Percentiles rank a stretch among this genome's conserved stretches.
These are phyloP conservation scores for Erpornis zantholeuca DNA, from an alignment of 2,113 vertebrate species.

Conservation along the genomic window DNA sequence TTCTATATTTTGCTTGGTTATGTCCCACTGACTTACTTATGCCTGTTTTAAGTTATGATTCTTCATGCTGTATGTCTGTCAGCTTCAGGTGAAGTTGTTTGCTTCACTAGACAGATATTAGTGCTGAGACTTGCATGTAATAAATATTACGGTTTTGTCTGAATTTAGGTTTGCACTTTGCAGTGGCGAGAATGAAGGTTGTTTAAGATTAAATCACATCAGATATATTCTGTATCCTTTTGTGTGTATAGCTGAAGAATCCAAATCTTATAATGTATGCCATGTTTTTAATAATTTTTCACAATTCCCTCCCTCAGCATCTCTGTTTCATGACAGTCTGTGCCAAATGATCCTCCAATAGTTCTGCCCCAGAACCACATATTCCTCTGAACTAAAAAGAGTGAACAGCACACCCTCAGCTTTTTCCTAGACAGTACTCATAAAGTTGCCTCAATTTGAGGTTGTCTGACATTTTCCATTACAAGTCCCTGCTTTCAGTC, in stretches of 20 bases:
- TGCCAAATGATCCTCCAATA: background rate
- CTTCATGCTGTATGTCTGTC: background rate
- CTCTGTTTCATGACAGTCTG: background rate
- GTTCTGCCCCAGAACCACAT: background rate
- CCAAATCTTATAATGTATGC: background rate
- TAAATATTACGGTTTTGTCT: background rate
- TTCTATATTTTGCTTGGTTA: background rate
- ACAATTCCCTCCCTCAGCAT: background rate
- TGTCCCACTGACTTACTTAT: background rate
- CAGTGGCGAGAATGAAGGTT: background rate
- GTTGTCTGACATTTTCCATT: background rate
- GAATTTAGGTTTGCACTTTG: background rate
- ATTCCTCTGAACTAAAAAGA: background rate
- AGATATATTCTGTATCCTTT: background rate
- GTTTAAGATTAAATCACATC: background rate
- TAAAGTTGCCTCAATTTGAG: background rate
- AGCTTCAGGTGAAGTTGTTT: background rate
- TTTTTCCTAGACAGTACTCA: background rate
- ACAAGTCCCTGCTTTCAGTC: background rate
- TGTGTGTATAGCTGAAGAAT: background rate
- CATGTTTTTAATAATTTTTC: background rate
- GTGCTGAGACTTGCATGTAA: background rate
- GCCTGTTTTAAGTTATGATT: background rate
- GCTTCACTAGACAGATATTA: background rate
- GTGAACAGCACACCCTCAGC: background rate